Conservation (phyloP, 2,113 vertebrate genomes). For the Caranx ignobilis region DNA sequence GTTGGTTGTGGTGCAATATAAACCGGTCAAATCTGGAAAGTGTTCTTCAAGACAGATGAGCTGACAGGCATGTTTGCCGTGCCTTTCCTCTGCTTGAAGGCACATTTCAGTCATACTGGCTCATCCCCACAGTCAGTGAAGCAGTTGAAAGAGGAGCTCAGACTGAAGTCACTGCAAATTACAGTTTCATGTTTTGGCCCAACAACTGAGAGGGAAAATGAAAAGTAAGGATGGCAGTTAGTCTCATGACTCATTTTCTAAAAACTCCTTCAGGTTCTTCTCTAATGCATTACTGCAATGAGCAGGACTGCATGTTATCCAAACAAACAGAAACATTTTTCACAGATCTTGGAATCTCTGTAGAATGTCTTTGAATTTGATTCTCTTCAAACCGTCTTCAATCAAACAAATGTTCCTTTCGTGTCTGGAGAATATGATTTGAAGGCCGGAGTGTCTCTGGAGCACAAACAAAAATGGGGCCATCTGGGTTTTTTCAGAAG, state of each 20-base stretch:
- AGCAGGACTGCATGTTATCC: too few species aligned
- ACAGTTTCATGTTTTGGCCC: not conserved
- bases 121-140: not conserved
- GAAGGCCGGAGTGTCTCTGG: too few species aligned
- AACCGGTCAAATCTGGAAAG: not conserved
- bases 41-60: not conserved
- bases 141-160: not conserved
- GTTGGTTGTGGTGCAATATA: not conserved
- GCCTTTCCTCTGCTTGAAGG: not conserved
- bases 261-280: too few species aligned
- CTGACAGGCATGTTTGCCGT: not conserved
- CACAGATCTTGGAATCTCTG: too few species aligned
- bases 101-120: constrained; percentile 11
- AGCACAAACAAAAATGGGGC: too few species aligned
- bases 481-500: too few species aligned
- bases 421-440: too few species aligned
- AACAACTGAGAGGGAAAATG: not conserved
- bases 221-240: not conserved
- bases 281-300: too few species aligned
- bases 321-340: too few species aligned
- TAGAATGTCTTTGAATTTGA: too few species aligned
- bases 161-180: not conserved
- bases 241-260: not conserved
- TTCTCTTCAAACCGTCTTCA: too few species aligned
- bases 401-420: too few species aligned